These are phyloP conservation scores for Gastracanthus pulcherrimus DNA, from an alignment of 2,888 invertebrate genomes.

Conservation along the genomic window DNA sequence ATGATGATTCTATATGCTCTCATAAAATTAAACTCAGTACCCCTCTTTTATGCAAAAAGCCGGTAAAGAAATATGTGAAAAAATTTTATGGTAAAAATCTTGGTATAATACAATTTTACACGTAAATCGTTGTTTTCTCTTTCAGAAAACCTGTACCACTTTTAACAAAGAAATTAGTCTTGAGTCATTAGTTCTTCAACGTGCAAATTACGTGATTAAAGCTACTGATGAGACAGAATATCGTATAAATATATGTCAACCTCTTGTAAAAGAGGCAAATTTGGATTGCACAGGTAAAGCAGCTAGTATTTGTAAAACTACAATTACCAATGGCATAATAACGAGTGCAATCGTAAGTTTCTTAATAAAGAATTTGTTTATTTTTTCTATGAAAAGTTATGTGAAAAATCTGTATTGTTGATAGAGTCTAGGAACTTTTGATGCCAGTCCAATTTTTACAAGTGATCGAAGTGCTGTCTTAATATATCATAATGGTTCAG, in stretches of 20 bases:
- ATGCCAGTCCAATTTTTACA: slow-evolving; percentile 32
- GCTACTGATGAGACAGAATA: slow-evolving; percentile 63
- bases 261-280: slow-evolving; percentile 64
- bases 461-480: slow-evolving; percentile 47
- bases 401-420: slow-evolving; percentile 10
- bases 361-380: slow-evolving; percentile 26
- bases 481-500: slow-evolving; percentile 49
- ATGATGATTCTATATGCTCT: slow-evolving; percentile 65
- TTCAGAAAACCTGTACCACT: slow-evolving; percentile 64
- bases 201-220: slow-evolving; percentile 67
- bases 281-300: slow-evolving; percentile 68
- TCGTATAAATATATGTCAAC: slow-evolving; percentile 71
- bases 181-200: slow-evolving; percentile 62
- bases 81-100: neutral
- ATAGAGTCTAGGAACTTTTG: slow-evolving; percentile 53
- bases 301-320: slow-evolving; percentile 66
- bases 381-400: neutral
- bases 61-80: slow-evolving; percentile 54
- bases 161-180: slow-evolving; percentile 64
- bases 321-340: slow-evolving; percentile 60
- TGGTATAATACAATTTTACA: slow-evolving; percentile 20
- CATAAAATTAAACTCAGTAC: slow-evolving; percentile 69
- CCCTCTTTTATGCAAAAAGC: slow-evolving; percentile 63
- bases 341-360: slow-evolving; percentile 67
- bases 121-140: too few species aligned